A percentile compares a stretch with the other conserved stretches of the same genome.
phyloP scores from a whole-genome alignment of 1,140 invertebrate species.

The Caenorhabditis briggsae region DNA sequence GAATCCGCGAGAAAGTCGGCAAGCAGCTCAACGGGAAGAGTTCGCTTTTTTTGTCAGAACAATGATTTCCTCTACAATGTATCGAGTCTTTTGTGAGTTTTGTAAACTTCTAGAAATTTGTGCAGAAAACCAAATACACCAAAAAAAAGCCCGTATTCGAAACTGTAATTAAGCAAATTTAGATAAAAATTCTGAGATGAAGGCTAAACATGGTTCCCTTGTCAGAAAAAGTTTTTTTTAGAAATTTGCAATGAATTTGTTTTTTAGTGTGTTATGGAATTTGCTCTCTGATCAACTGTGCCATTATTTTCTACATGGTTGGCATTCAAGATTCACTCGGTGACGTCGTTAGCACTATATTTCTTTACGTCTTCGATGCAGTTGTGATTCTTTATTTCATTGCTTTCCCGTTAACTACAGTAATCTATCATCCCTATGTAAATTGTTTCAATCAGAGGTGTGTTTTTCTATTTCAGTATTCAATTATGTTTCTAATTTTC shows the following conservation, averaged over 20 bases:
- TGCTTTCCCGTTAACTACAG: conserved; percentile 60
- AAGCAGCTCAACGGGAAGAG: conserved; percentile 47
- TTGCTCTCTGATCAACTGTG: conserved; percentile 63
- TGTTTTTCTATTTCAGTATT: neutral
- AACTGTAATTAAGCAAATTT: no score
- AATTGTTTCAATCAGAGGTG: conserved; percentile 55
- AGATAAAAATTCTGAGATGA: no score
- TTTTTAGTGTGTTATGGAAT: conserved; percentile 63
- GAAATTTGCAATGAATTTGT: neutral
- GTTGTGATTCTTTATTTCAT: conserved; percentile 65
- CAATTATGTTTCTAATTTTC: neutral
- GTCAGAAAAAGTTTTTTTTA: neutral
- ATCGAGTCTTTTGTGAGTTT: conserved; percentile 62
- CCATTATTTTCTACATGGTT: conserved; percentile 65
- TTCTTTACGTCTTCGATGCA: conserved; percentile 62
- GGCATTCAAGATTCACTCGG: conserved; percentile 65
- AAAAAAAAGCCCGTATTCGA: no score
- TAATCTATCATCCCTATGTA: conserved; percentile 64
- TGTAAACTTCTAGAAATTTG: no score
- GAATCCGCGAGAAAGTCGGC: conserved; percentile 39
- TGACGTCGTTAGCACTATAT: conserved; percentile 55
- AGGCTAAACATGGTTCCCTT: no score
- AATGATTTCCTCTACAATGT: conserved; percentile 57
- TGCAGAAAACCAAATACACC: no score
- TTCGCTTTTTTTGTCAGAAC: conserved; percentile 34